phyloP scores from a whole-genome alignment of 2,797 vertebrate genomes.

The Melanotaenia trifasciata region DNA sequence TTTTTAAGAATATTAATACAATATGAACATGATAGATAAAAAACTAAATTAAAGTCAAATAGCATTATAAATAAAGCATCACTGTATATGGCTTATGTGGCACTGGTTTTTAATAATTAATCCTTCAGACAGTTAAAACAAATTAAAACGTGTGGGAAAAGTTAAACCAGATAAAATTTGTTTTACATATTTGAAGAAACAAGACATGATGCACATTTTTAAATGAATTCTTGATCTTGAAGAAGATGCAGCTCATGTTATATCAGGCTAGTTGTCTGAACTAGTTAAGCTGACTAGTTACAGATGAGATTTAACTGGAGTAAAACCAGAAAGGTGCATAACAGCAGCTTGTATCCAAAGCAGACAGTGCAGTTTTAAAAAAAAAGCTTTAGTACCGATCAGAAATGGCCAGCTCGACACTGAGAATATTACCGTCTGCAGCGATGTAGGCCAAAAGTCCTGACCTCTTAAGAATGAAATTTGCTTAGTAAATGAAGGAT shows the following conservation, averaged over 20 bases:
- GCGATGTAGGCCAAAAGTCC: constrained; percentile 3
- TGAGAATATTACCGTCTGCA: constrained; percentile 22
- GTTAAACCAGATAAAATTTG: background rate
- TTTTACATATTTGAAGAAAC: background rate
- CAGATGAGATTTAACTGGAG: background rate
- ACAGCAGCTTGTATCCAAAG: background rate
- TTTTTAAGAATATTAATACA: no score
- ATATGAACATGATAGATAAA: no score
- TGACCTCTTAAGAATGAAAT: background rate
- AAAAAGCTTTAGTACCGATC: constrained; percentile 52
- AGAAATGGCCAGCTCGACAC: constrained; percentile 7
- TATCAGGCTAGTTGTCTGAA: background rate
- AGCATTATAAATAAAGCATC: no score
- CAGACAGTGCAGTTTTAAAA: constrained; percentile 13
- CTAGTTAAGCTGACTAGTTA: background rate
- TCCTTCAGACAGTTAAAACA: no score
- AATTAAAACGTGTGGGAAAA: background rate
- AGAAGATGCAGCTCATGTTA: no score
- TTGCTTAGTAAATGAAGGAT: constrained; percentile 17
- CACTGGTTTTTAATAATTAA: no score
- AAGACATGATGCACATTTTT: no score
- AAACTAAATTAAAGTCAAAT: no score
- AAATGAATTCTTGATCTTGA: no score
- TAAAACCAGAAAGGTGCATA: constrained; percentile 7
- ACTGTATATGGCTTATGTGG: no score